These are phyloP conservation scores for Syngnathus acus DNA, from an alignment of 2,797 vertebrate species.

Conservation along the genomic window DNA sequence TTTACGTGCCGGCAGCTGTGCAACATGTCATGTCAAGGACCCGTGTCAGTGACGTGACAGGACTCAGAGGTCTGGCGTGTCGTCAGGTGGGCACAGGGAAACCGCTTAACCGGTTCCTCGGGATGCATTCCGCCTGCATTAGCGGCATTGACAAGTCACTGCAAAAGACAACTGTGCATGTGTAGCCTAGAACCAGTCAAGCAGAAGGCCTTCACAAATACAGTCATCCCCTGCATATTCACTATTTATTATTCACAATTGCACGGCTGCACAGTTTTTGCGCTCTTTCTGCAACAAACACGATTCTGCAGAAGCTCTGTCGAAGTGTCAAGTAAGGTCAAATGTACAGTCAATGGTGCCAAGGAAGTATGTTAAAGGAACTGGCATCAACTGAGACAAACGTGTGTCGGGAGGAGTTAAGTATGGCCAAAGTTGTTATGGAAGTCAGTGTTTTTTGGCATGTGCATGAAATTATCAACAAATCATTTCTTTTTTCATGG, in stretches of 20 bases:
- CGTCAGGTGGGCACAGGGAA: slow-evolving; percentile 56
- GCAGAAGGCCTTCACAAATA: slow-evolving; percentile 16
- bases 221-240: not conserved
- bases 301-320: not conserved
- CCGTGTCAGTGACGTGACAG: slow-evolving; percentile 28
- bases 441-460: not conserved
- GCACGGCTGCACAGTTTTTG: not conserved
- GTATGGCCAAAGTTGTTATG: not conserved
- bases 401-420: not conserved
- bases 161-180: slow-evolving; percentile 52
- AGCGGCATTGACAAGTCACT: slow-evolving; percentile 43
- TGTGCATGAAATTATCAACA: not conserved
- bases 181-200: slow-evolving; percentile 48
- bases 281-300: not conserved
- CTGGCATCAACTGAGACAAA: not conserved
- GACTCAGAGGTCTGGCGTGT: slow-evolving; percentile 17
- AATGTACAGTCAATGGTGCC: not conserved
- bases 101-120: slow-evolving; percentile 61
- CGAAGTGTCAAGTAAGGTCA: not conserved
- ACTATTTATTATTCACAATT: not conserved
- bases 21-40: slow-evolving; percentile 26
- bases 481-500: not conserved
- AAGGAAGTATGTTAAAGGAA: not conserved
- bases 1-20: slow-evolving; percentile 20
- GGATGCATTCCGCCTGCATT: slow-evolving; percentile 49